Evolutionary conservation across 2,797 vertebrate genomes (phyloP).

Genomic region (Chrosomus eos): DNA sequence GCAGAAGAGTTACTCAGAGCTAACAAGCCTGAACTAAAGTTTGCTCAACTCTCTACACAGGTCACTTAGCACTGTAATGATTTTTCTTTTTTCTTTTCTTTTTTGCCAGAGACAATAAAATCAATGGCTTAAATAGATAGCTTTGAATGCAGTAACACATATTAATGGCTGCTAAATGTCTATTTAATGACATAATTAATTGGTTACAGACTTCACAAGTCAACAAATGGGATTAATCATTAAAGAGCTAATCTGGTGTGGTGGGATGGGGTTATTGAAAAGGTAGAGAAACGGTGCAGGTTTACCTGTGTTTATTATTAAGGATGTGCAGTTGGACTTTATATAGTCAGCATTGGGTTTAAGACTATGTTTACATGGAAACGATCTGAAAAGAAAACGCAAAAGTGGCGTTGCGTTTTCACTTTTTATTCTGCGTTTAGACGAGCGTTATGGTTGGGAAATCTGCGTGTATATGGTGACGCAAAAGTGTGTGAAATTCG

Average conservation of each 20-base stretch:
- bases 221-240: not conserved
- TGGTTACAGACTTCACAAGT: not conserved
- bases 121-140: not conserved
- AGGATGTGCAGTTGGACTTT: not conserved
- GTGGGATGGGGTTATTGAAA: not conserved
- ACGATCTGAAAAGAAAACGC: too few relatives aligned
- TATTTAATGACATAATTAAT: not conserved
- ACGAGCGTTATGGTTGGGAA: too few relatives aligned
- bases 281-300: not conserved
- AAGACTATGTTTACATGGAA: too few relatives aligned
- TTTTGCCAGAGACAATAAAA: not conserved
- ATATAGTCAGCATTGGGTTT: not conserved
- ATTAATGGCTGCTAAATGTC: conserved; percentile 11
- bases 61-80: not conserved
- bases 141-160: not conserved
- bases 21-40: conserved; percentile 1
- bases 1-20: not conserved
- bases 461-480: too few relatives aligned
- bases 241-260: not conserved
- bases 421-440: too few relatives aligned
- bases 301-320: not conserved
- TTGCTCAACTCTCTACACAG: not conserved
- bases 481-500: too few relatives aligned
- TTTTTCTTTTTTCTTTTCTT: not conserved
- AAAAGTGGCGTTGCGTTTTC: too few relatives aligned